A percentile compares a stretch with the other conserved stretches of the same genome.
Conservation (phyloP, 2,797 vertebrate genomes). For the Artibeus lituratus region DNA sequence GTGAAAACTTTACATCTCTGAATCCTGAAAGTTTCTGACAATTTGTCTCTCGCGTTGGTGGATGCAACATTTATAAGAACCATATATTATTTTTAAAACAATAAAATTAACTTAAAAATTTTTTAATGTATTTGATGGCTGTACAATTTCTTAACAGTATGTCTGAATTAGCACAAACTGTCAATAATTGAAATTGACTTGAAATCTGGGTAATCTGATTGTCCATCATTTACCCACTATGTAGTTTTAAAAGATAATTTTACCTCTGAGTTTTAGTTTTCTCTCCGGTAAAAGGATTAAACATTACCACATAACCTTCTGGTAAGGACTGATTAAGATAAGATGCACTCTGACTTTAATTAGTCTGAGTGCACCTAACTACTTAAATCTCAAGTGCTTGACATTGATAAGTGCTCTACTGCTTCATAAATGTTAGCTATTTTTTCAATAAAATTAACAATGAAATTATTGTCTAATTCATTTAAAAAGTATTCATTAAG, state of each 20-base stretch:
- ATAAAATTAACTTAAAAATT: background rate
- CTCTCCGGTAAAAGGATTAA: background rate
- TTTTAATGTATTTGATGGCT: background rate
- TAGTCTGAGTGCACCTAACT: background rate
- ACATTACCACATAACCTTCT: background rate
- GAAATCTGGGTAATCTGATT: background rate
- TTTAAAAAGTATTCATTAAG: background rate
- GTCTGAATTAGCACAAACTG: background rate
- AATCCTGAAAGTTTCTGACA: no score
- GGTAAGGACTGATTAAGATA: background rate
- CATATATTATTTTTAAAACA: background rate
- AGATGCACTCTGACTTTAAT: background rate
- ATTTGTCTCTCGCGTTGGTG: no score
- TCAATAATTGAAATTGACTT: background rate
- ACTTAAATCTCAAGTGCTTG: constrained; percentile 21
- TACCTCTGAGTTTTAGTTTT: background rate
- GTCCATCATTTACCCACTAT: background rate
- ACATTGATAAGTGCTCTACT: background rate
- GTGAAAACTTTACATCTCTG: no score
- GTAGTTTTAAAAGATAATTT: background rate
- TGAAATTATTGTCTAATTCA: background rate
- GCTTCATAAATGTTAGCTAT: background rate
- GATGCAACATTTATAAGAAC: no score
- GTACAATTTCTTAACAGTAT: background rate
- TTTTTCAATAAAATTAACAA: background rate